Evolutionary conservation across 2,113 vertebrate genomes (phyloP).

Genomic region (Scytalopus superciliaris): DNA sequence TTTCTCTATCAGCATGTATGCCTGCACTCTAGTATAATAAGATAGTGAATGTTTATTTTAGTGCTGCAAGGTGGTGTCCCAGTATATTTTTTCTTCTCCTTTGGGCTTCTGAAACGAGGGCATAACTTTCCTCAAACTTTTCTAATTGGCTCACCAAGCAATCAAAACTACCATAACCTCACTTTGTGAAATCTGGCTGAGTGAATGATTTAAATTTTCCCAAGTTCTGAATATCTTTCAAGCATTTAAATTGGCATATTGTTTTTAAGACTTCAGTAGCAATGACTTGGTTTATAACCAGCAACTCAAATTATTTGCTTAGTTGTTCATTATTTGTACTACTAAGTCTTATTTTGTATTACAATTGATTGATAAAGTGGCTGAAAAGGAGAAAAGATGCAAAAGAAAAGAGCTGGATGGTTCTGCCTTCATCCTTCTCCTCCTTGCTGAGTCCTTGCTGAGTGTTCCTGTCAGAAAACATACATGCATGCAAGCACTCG

Average conservation of each 20-base stretch:
- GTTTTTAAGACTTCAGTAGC: neutral
- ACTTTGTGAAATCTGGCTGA: neutral
- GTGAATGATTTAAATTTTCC: neutral
- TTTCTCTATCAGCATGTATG: neutral
- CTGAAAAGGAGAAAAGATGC: neutral
- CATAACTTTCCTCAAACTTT: neutral
- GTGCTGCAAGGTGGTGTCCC: neutral
- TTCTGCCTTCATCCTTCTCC: neutral
- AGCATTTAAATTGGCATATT: neutral
- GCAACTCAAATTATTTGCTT: neutral
- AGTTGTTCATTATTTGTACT: neutral
- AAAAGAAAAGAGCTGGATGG: neutral
- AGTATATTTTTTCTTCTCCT: neutral
- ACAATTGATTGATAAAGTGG: neutral
- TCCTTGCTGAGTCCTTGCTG: neutral
- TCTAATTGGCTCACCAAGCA: neutral
- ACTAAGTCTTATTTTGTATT: neutral
- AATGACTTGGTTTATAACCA: neutral
- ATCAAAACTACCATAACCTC: neutral
- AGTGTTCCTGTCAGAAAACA: accelerated
- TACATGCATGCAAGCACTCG: accelerated
- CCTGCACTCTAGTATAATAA: neutral
- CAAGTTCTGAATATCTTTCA: neutral
- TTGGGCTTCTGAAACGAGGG: neutral
- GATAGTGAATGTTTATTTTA: neutral